Evolutionary conservation across 2,113 vertebrate species (phyloP).

Genomic region (Anoplopoma fimbria): DNA sequence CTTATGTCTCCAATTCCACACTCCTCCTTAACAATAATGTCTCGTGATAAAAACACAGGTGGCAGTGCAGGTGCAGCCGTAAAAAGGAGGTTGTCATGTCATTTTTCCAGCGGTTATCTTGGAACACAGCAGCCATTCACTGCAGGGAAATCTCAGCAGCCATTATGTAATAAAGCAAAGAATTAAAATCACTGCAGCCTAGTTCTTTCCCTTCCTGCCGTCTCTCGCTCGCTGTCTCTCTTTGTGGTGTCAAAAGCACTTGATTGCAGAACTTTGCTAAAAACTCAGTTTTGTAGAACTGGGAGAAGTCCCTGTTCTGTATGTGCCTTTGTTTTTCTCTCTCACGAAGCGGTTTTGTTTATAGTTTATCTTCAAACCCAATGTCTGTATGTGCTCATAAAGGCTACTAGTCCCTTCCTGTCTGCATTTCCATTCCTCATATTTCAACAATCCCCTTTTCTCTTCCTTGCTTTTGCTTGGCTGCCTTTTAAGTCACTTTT

Average conservation of each 20-base stretch:
- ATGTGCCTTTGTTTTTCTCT: neutral
- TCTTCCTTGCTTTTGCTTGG: slow-evolving; percentile 5
- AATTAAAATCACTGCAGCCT: slow-evolving; percentile 38
- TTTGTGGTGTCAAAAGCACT: slow-evolving; percentile 44
- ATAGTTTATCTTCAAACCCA: slow-evolving; percentile 30
- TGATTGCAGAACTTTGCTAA: slow-evolving; percentile 49
- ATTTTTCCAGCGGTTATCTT: slow-evolving; percentile 49
- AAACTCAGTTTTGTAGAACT: slow-evolving; percentile 18
- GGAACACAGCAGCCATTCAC: slow-evolving; percentile 24
- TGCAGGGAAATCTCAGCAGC: slow-evolving; percentile 33
- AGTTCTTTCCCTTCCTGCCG: slow-evolving; percentile 28
- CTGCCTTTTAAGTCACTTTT: slow-evolving; percentile 59
- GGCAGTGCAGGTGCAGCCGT: slow-evolving; percentile 13
- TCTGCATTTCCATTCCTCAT: slow-evolving; percentile 17
- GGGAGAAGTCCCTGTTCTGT: slow-evolving; percentile 6
- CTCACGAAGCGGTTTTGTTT: slow-evolving; percentile 58
- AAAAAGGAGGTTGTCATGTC: slow-evolving; percentile 38
- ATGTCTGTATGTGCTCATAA: slow-evolving; percentile 31
- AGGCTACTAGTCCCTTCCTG: neutral
- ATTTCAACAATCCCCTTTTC: slow-evolving; percentile 34
- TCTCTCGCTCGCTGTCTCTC: slow-evolving; percentile 31
- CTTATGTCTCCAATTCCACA: slow-evolving; percentile 16
- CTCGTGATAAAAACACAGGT: slow-evolving; percentile 45
- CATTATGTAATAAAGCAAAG: slow-evolving; percentile 51
- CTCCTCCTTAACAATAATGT: slow-evolving; percentile 8